Conservation (phyloP, 2,888 invertebrate genomes). For the Drosophila suboccidentalis region DNA sequence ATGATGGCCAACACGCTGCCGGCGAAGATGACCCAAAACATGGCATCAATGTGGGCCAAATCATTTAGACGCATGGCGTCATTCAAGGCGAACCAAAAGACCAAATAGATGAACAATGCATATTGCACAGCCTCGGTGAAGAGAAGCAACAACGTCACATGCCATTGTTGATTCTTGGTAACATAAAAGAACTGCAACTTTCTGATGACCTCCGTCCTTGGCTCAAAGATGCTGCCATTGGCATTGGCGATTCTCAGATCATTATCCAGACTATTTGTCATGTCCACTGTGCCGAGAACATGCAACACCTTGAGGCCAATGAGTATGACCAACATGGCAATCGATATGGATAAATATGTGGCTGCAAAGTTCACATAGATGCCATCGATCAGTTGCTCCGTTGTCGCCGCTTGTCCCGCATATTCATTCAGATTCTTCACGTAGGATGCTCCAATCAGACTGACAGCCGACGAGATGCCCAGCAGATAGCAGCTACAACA, state of each 20-base stretch:
- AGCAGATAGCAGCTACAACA: conserved; percentile 80
- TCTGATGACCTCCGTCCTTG: conserved; percentile 78
- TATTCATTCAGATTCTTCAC: conserved; percentile 57
- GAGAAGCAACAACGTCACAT: conserved; percentile 76
- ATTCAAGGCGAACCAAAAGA: conserved; percentile 83
- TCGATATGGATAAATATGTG: conserved; percentile 74
- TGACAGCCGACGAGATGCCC: conserved; percentile 79
- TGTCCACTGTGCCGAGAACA: conserved; percentile 79
- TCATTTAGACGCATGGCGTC: conserved; percentile 70
- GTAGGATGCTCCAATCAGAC: conserved; percentile 74
- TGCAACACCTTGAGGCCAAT: conserved; percentile 76
- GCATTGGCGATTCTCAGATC: conserved; percentile 82
- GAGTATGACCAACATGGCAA: conserved; percentile 64
- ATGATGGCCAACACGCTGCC: conserved; percentile 68
- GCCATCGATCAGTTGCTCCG: conserved; percentile 66
- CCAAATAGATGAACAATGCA: conserved; percentile 80
- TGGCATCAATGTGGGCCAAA: conserved; percentile 67
- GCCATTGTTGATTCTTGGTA: conserved; percentile 83
- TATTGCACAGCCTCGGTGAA: conserved; percentile 82
- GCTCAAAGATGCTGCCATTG: conserved; percentile 82
- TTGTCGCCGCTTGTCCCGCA: conserved; percentile 41
- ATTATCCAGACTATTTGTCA: conserved; percentile 80
- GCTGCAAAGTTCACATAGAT: conserved; percentile 82
- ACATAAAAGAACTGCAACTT: conserved; percentile 83
- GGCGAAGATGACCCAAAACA: conserved; percentile 80